Percentiles rank a stretch among this genome's conserved stretches.
Evolutionary conservation across 1,140 invertebrate species (phyloP).

Genomic region (Mercenaria mercenaria): DNA sequence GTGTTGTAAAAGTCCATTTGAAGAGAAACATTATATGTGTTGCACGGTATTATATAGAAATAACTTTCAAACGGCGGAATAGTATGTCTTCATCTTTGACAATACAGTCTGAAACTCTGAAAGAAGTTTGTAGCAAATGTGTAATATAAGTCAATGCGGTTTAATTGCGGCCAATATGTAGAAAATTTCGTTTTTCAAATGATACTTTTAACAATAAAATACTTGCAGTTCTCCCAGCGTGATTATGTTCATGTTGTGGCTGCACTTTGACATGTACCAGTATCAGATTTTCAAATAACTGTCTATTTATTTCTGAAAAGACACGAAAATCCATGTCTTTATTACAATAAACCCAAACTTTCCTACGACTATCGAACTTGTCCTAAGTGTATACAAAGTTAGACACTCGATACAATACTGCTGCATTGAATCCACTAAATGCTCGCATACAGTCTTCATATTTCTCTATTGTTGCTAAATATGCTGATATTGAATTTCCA

Average conservation of each 20-base stretch:
- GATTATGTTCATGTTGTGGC: background rate
- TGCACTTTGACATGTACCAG: constrained; percentile 37
- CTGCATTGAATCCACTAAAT: background rate
- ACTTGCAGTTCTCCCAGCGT: constrained; percentile 17
- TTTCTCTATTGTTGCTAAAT: constrained; percentile 40
- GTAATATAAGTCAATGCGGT: background rate
- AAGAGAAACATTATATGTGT: too few relatives aligned
- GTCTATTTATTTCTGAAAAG: constrained; percentile 27
- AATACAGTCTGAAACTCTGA: background rate
- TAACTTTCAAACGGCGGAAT: too few relatives aligned
- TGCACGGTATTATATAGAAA: too few relatives aligned
- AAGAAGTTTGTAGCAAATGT: background rate
- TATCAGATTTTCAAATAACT: constrained; percentile 46
- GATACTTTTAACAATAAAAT: background rate
- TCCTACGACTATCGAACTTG: background rate
- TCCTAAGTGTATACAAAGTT: background rate
- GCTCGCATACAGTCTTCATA: constrained; percentile 46
- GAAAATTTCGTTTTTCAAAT: background rate
- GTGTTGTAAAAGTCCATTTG: too few relatives aligned
- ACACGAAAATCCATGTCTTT: constrained; percentile 34
- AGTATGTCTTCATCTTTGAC: too few relatives aligned
- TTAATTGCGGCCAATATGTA: background rate
- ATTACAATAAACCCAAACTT: background rate
- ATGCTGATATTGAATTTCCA: background rate
- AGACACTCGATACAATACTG: background rate